phyloP scores from a whole-genome alignment of 2,888 invertebrate genomes.

The Pediacus dermestoides region DNA sequence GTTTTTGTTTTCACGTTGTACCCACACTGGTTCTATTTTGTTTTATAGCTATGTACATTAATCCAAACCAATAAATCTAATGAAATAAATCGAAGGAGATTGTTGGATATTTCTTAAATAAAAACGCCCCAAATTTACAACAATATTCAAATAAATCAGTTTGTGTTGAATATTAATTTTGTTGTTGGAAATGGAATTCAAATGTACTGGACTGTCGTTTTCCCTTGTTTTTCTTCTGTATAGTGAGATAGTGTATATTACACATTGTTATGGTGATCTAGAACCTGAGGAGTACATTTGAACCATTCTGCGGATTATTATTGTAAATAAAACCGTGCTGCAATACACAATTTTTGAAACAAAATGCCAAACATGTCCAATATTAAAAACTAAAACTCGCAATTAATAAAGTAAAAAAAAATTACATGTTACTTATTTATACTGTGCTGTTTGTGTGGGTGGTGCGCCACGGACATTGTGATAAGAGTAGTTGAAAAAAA shows the following conservation, averaged over 20 bases:
- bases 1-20: conserved; percentile 14
- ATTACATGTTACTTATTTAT: conserved; percentile 50
- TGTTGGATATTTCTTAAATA: too few relatives aligned
- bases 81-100: too few relatives aligned
- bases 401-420: conserved; percentile 34
- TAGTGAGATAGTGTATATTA: conserved; percentile 24
- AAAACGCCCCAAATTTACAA: too few relatives aligned
- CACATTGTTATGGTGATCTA: conserved; percentile 25
- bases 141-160: too few relatives aligned
- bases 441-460: conserved; percentile 50
- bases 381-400: conserved; percentile 40
- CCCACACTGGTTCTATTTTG: conserved; percentile 11
- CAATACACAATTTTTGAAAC: conserved; percentile 36
- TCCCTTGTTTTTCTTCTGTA: neutral
- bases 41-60: conserved; percentile 11
- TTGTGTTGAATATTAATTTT: too few relatives aligned
- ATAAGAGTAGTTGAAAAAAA: conserved; percentile 49
- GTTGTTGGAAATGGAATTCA: conserved; percentile 7
- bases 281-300: conserved; percentile 4
- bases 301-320: conserved; percentile 19
- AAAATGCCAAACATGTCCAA: conserved; percentile 44
- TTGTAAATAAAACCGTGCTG: conserved; percentile 37
- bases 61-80: too few relatives aligned
- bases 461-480: conserved; percentile 49
- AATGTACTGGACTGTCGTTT: conserved; percentile 8